phyloP scores from a whole-genome alignment of 2,113 vertebrate species.

The Hucho hucho region DNA sequence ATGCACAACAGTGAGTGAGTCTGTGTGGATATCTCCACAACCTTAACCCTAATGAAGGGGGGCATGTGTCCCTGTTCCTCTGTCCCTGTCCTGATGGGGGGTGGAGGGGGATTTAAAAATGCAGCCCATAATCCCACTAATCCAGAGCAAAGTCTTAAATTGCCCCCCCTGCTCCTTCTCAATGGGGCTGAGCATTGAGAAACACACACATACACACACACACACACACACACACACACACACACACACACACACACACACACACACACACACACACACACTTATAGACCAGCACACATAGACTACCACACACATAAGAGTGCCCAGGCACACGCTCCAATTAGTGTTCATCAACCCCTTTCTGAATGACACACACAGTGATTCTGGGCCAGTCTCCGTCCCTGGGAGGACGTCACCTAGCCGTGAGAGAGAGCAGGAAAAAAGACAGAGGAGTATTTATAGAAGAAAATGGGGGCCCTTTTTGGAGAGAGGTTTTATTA shows the following conservation, averaged over 20 bases:
- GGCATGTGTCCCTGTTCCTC: conserved; percentile 49
- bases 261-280: background rate
- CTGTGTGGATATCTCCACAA: conserved; percentile 13
- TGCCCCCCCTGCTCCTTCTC: conserved; percentile 59
- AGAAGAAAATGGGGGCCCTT: conserved; percentile 80
- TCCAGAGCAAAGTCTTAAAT: conserved; percentile 70
- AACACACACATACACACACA: no score
- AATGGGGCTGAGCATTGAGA: conserved; percentile 34
- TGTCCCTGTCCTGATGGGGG: conserved; percentile 18
- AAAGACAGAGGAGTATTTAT: conserved; percentile 75
- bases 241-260: no score
- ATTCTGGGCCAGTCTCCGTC: conserved; percentile 78
- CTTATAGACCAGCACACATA: background rate
- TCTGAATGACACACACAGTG: conserved; percentile 58
- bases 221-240: no score
- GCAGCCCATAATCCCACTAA: conserved; percentile 74
- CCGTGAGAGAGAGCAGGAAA: conserved; percentile 62
- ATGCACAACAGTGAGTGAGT: background rate
- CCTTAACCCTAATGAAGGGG: conserved; percentile 12
- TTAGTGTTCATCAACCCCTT: conserved; percentile 64
- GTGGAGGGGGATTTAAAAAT: conserved; percentile 49
- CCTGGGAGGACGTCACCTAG: conserved; percentile 73
- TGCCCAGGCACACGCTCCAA: conserved; percentile 62
- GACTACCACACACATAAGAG: background rate
- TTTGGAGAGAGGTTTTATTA: conserved; percentile 79